Conservation (phyloP, 2,113 vertebrate species). For the Pteronura brasiliensis region DNA sequence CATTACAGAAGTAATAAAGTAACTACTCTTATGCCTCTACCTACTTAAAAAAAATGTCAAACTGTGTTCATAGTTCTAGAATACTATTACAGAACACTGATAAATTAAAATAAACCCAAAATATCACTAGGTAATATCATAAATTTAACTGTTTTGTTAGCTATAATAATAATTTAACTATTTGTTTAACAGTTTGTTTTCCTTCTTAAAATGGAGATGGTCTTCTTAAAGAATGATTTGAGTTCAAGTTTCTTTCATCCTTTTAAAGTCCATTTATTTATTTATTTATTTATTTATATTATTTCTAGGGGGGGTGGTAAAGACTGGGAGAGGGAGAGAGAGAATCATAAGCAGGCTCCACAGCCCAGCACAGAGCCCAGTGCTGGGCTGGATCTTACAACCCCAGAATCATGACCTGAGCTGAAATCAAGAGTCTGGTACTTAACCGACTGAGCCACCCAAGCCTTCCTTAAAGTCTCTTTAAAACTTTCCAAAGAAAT, state of each 20-base stretch:
- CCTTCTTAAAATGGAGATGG: background rate
- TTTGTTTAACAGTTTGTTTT: background rate
- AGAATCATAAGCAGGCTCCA: background rate
- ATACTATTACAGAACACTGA: background rate
- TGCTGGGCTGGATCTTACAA: background rate
- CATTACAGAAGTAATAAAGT: background rate
- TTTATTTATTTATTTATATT: background rate
- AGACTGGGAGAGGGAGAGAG: background rate
- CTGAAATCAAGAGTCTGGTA: background rate
- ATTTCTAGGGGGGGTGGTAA: background rate
- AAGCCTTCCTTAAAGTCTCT: background rate
- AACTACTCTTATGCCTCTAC: background rate
- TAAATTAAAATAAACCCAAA: background rate
- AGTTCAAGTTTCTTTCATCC: background rate
- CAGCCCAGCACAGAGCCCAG: background rate
- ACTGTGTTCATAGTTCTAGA: background rate
- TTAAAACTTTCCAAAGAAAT: background rate
- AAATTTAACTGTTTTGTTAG: background rate
- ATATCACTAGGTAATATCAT: background rate
- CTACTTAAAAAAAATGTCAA: background rate
- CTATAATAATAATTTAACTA: background rate
- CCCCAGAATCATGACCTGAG: background rate
- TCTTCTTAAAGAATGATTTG: background rate
- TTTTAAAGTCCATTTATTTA: background rate
- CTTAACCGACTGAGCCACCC: background rate